A percentile compares a stretch with the other conserved stretches of the same genome.
phyloP scores from a whole-genome alignment of 2,888 invertebrate genomes.

The Fissipunctia ypsillon region DNA sequence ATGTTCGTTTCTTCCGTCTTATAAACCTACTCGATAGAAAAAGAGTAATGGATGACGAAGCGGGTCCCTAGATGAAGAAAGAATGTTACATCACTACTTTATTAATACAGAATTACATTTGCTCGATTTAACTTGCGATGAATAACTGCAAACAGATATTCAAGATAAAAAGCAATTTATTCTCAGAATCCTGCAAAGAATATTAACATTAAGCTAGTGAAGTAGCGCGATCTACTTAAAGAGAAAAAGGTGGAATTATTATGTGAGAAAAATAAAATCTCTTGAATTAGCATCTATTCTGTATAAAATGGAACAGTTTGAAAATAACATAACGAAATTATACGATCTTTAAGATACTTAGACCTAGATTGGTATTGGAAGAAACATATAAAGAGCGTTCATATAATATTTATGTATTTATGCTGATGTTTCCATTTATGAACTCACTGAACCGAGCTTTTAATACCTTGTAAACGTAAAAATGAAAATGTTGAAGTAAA shows the following conservation, averaged over 20 bases:
- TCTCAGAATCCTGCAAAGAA: constrained; percentile 26
- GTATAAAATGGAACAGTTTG: not conserved
- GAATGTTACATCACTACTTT: not conserved
- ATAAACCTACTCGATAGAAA: not conserved
- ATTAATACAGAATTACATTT: constrained; percentile 16
- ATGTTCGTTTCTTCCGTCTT: too few species aligned
- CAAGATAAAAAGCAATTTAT: constrained; percentile 50
- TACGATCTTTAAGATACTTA: not conserved
- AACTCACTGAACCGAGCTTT: not conserved
- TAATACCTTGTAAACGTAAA: not conserved
- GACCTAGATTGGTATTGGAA: not conserved
- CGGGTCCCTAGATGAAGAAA: not conserved
- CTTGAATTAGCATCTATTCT: constrained; percentile 33
- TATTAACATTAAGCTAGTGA: constrained; percentile 42
- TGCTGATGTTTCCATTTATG: constrained; percentile 16
- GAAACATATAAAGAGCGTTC: not conserved
- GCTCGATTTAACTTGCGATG: constrained; percentile 39
- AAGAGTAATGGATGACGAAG: not conserved
- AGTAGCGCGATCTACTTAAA: constrained; percentile 27
- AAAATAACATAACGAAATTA: constrained; percentile 1
- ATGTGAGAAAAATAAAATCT: constrained; percentile 40
- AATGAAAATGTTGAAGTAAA: not conserved
- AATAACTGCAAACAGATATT: constrained; percentile 41
- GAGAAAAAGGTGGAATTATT: constrained; percentile 41
- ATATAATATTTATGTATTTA: constrained; percentile 2